These are phyloP conservation scores for Centropyge bicolor DNA, from an alignment of 2,797 vertebrate genomes.

Conservation along the genomic window DNA sequence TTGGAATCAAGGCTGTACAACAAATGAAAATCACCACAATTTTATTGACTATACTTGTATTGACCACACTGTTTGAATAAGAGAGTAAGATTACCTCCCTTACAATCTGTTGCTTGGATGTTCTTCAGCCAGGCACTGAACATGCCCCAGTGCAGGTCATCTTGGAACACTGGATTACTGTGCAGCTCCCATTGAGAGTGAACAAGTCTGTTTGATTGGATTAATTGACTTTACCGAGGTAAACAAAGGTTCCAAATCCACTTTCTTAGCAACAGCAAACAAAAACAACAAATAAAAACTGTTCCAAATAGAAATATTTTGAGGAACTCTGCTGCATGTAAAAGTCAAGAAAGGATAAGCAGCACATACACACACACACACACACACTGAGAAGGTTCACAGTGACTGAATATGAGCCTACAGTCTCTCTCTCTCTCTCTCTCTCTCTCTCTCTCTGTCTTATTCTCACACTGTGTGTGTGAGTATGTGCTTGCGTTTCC, in stretches of 20 bases:
- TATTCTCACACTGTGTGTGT: not conserved
- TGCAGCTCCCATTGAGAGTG: not conserved
- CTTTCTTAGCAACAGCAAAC: not conserved
- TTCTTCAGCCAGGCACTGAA: no score
- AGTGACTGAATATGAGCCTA: constrained; percentile 30
- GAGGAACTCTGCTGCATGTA: constrained; percentile 24
- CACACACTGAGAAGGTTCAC: constrained; percentile 22
- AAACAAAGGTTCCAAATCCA: not conserved
- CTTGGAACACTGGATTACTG: no score
- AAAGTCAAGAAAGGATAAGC: constrained; percentile 23
- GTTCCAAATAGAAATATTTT: constrained; percentile 10
- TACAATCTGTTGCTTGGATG: no score
- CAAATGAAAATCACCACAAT: no score
- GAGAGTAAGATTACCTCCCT: no score
- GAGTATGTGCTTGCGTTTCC: not conserved
- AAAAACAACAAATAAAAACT: not conserved
- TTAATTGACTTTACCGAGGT: not conserved
- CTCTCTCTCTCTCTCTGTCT: no score
- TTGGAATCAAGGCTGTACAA: no score
- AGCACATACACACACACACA: no score
- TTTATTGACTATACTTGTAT: no score
- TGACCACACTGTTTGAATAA: no score
- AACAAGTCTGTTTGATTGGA: not conserved
- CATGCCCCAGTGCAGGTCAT: no score
- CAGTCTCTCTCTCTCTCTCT: not conserved